phyloP scores from a whole-genome alignment of 2,113 vertebrate genomes.

The Pao palembangensis region DNA sequence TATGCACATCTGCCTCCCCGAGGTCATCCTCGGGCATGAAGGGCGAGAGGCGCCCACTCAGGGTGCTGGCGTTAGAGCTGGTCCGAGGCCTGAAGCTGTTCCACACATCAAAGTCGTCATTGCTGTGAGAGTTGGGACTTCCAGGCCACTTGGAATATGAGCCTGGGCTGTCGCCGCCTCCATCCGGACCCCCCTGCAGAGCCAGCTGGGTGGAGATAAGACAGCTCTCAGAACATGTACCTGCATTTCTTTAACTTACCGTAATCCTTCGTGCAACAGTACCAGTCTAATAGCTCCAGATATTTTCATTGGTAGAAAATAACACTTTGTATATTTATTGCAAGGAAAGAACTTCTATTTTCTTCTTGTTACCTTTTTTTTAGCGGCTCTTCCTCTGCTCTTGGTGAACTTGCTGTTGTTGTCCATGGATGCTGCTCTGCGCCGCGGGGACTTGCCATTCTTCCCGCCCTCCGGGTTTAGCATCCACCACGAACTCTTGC shows the following conservation, averaged over 20 bases:
- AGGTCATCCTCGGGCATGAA: conserved; percentile 95
- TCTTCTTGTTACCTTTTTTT: conserved; percentile 83
- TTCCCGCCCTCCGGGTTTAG: conserved; percentile 97
- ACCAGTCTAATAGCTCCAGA: neutral
- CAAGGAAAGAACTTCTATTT: neutral
- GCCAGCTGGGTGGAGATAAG: conserved; percentile 70
- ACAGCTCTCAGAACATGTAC: conserved; percentile 7
- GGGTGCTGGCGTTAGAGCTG: conserved; percentile 93
- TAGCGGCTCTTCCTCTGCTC: conserved; percentile 93
- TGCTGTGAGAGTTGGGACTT: conserved; percentile 96
- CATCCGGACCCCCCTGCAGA: conserved; percentile 88
- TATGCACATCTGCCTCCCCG: conserved; percentile 84
- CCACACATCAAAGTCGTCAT: conserved; percentile 95
- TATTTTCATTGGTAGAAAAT: neutral
- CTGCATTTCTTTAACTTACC: too few species aligned
- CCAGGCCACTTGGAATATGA: conserved; percentile 95
- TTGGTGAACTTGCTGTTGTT: conserved; percentile 98
- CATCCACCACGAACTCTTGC: conserved; percentile 99
- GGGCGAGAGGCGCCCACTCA: conserved; percentile 93
- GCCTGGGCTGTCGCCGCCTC: conserved; percentile 87
- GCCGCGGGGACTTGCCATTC: conserved; percentile 93
- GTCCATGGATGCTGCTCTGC: conserved; percentile 94
- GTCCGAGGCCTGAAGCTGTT: conserved; percentile 91
- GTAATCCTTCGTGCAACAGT: too few species aligned
- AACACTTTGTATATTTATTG: neutral